Percentiles rank a stretch among this genome's conserved stretches.
Evolutionary conservation across 2,888 invertebrate genomes (phyloP).

Genomic region (Dryobotodes eremita): DNA sequence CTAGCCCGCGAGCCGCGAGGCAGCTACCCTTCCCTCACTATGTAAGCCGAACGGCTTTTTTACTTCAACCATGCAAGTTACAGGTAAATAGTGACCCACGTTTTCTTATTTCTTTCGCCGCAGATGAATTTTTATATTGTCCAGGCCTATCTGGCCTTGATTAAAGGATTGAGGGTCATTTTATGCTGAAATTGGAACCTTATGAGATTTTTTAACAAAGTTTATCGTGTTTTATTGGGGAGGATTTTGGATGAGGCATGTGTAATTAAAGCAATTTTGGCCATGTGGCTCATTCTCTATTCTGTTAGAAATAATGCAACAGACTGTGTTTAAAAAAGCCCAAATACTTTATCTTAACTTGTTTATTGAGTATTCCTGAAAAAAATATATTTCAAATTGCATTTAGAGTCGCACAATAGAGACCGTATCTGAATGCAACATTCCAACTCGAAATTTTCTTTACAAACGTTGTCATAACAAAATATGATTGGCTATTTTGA

Average conservation of each 20-base stretch:
- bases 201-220: background rate
- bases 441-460: constrained; percentile 25
- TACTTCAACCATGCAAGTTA: constrained; percentile 81
- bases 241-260: background rate
- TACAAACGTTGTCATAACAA: constrained; percentile 60
- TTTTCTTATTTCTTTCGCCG: constrained; percentile 83
- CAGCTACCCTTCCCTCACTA: constrained; percentile 72
- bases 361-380: background rate
- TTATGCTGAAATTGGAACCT: constrained; percentile 25
- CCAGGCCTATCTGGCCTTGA: constrained; percentile 42
- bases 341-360: background rate
- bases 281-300: background rate
- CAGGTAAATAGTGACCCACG: constrained; percentile 86
- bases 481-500: constrained; percentile 76
- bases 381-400: constrained; percentile 10
- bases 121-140: constrained; percentile 73
- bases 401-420: background rate
- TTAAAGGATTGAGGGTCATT: constrained; percentile 50
- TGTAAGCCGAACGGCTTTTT: constrained; percentile 79
- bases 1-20: constrained; percentile 77
- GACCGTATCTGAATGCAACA: constrained; percentile 5
- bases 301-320: background rate
- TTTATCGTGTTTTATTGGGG: background rate
- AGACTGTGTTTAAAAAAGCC: background rate
- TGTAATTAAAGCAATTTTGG: background rate